phyloP scores from a whole-genome alignment of 1,140 invertebrate genomes.

The Drosophila ironensis region DNA sequence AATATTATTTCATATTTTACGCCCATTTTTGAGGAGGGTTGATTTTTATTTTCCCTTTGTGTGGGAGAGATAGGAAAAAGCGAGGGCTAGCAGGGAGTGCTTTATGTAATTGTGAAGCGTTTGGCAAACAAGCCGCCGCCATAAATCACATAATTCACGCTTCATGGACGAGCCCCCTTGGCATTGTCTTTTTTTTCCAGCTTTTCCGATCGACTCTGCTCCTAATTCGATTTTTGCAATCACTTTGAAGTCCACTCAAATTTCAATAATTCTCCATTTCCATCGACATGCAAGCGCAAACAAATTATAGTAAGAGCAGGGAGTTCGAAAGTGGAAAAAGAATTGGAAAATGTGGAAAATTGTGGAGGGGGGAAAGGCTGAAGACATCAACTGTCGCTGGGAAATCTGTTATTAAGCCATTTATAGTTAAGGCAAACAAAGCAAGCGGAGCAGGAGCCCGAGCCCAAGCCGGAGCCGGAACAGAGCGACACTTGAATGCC shows the following conservation, averaged over 20 bases:
- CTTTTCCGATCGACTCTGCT: background rate
- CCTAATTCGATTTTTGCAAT: slow-evolving; percentile 71
- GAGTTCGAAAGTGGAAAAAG: slow-evolving; percentile 3
- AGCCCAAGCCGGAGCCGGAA: background rate
- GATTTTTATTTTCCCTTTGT: slow-evolving; percentile 6
- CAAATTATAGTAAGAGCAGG: slow-evolving; percentile 55
- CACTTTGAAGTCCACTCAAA: slow-evolving; percentile 77
- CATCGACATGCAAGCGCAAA: slow-evolving; percentile 60
- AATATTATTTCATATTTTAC: slow-evolving; percentile 54
- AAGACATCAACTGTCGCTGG: slow-evolving; percentile 61
- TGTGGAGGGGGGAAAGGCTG: background rate
- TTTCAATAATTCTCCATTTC: slow-evolving; percentile 70
- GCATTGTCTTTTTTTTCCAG: slow-evolving; percentile 55
- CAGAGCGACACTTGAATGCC: slow-evolving; percentile 54
- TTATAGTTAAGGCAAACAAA: slow-evolving; percentile 58
- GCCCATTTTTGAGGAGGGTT: slow-evolving; percentile 28
- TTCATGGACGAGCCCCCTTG: slow-evolving; percentile 44
- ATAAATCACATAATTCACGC: slow-evolving; percentile 79
- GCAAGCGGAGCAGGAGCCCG: background rate
- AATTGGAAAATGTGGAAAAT: background rate
- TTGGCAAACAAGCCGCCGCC: slow-evolving; percentile 66
- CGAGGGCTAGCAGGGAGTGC: slow-evolving; percentile 18
- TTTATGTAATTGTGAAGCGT: slow-evolving; percentile 73
- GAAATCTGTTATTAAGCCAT: slow-evolving; percentile 65
- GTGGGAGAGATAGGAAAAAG: slow-evolving; percentile 2